Evolutionary conservation across 2,113 vertebrate species (phyloP), one percentile per base, ranked within the genome.

Genomic region (Etheostoma cragini): DNA sequence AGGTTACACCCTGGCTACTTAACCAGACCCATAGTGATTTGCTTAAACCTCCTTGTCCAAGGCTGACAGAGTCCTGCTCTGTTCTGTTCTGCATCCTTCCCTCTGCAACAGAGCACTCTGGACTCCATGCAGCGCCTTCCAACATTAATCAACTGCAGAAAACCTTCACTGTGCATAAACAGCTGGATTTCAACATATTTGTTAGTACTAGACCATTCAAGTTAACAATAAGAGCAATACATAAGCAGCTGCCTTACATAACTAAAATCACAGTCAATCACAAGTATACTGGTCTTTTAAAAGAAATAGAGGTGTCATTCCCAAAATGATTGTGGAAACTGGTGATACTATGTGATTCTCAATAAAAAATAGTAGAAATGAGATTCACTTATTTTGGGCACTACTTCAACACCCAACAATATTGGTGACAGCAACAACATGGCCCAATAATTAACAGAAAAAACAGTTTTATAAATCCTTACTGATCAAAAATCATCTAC

Each of bases 1-100:
- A 81, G 56, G 72, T 87, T 87, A 82, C n/a, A 87, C 72, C 57
- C 67, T 52, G 84, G 75, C 73, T 76, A 81, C 86, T 88, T 88
- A 82, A 81, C 85, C 84, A 76, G 80, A 84, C 72, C 75, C 56
- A 35, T 62, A 14, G 38, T 26, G 24, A 86, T 81, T 52, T 75
- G 5, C 66, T 73, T 50, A 67, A 74, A 66, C 60, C 67, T 69
- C 5, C 64, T 76, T 19, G 17, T 62, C 61, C 46, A 22, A 19
- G n/a, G 30, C 35, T 1, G 26, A 42, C 46, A 54, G 15, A 56
- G 72, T n/a, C 50, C 26, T 33, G 49, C 66, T 49, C 38, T 64
- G 16, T 67, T 30, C 30, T 35, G n/a, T 67, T 30, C 30, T 35
- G n/a, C 2, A 7, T 54, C 49, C 21, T 21, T 8, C 33, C 60